Evolutionary conservation across 2,888 invertebrate species (phyloP).

Genomic region (Dynastes grantii): DNA sequence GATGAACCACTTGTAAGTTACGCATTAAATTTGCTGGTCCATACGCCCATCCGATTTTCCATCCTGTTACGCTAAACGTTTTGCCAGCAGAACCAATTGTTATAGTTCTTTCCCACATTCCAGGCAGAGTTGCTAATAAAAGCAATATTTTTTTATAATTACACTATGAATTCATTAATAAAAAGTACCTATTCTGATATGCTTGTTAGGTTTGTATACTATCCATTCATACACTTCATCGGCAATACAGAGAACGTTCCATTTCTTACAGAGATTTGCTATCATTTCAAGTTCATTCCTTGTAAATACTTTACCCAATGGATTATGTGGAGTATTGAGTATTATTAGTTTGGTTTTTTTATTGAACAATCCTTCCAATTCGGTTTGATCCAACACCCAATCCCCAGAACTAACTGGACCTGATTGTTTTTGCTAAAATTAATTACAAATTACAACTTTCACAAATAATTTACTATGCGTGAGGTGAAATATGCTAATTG

Average conservation of each 20-base stretch:
- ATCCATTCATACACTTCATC: slow-evolving; percentile 99
- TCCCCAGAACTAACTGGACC: slow-evolving; percentile 77
- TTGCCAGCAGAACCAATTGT: slow-evolving; percentile 98
- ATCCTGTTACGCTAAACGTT: slow-evolving; percentile 97
- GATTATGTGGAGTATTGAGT: slow-evolving; percentile 98
- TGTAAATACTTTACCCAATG: slow-evolving; percentile 92
- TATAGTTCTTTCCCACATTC: slow-evolving; percentile 98
- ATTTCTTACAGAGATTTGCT: slow-evolving; percentile 91
- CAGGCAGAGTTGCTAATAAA: slow-evolving; percentile 86
- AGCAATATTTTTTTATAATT: slow-evolving; percentile 34
- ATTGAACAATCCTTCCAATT: slow-evolving; percentile 87
- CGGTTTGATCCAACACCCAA: slow-evolving; percentile 89
- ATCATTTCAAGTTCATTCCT: slow-evolving; percentile 81
- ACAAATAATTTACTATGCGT: too few relatives aligned
- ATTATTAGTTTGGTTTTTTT: slow-evolving; percentile 94
- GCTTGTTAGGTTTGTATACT: slow-evolving; percentile 86
- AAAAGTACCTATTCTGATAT: slow-evolving; percentile 90
- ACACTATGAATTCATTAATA: background rate
- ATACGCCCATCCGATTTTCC: slow-evolving; percentile 98
- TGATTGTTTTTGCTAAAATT: slow-evolving; percentile 39
- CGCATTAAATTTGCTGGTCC: slow-evolving; percentile 86
- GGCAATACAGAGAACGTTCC: slow-evolving; percentile 92
- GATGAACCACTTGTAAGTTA: slow-evolving; percentile 91
- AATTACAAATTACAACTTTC: background rate
- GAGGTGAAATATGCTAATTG: too few relatives aligned